Base-by-base conservation (phyloP, 1,140 invertebrate species). In the Drosophila equinoxialis region DNA sequence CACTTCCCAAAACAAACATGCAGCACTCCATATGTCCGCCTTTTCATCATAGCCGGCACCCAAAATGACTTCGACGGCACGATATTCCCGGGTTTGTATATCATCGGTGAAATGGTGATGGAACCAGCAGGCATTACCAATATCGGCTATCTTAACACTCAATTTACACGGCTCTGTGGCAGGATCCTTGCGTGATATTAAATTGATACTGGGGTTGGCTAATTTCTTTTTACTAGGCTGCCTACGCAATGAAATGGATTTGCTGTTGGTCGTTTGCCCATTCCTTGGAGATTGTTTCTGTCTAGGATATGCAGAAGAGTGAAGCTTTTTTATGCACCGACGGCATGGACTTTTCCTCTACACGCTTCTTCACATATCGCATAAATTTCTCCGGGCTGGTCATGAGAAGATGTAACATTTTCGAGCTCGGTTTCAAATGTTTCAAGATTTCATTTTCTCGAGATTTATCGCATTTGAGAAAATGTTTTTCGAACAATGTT, bases 61-160 rank as follows among this genome's bases (percentile, higher is more conserved):
- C 51, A 99, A 93, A 41, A 99, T 93, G 8, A 99, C 99, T 93
- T 99, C 99, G 54, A 99, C 93, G 59, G 97, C 97, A 64, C 99
- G 94, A 93, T 99, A 99, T 92, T 99, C 98, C 37, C 98, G 94
- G 0, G 99, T 99, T 93, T 99, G 99, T 82, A 99, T 99, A 91
- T 99, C 98, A 92, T 99, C 98, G 26, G 98, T 99, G 77, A 96
- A 96, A 91, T 97, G 96, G 77, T 96, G 95, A 92, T 98, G 94
- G 6, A 97, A 96, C 98, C 98, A 99, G 92, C 99, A 99, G 14
- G 98, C 98, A 94, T 99, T 99, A 45, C 99, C 99, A 64, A 99
- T 93, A 94, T 99, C 98, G 33, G 98, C 98, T 91, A 99, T 98
- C 93, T 98, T 98, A 1, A 98, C 96, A 84, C 96, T 94, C 45